phyloP scores from a whole-genome alignment of 2,113 vertebrate genomes.

The Raja brachyura region DNA sequence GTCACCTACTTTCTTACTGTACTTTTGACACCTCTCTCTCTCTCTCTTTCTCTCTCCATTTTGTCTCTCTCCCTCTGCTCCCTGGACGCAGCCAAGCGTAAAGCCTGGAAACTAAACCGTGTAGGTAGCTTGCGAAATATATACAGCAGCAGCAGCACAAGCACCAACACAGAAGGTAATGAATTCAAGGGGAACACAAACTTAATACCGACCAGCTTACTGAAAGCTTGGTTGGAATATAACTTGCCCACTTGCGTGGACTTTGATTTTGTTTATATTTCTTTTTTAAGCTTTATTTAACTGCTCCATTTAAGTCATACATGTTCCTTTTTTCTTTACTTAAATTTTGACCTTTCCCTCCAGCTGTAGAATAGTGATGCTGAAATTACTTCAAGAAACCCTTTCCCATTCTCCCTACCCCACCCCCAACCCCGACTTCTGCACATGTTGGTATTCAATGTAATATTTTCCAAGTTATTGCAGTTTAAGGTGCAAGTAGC shows the following conservation, averaged over 20 bases:
- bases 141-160: conserved; percentile 77
- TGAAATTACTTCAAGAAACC: conserved; percentile 63
- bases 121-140: conserved; percentile 90
- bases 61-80: conserved; percentile 51
- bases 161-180: conserved; percentile 83
- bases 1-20: conserved; percentile 51
- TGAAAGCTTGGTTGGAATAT: conserved; percentile 50
- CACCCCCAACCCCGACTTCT: conserved; percentile 45
- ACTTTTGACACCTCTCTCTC: conserved; percentile 58
- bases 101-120: conserved; percentile 88
- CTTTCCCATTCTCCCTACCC: conserved; percentile 47
- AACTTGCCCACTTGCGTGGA: conserved; percentile 48
- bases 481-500: conserved; percentile 87
- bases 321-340: conserved; percentile 43
- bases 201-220: background rate
- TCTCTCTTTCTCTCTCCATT: conserved; percentile 52
- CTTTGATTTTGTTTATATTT: conserved; percentile 60
- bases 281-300: conserved; percentile 57
- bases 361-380: conserved; percentile 57
- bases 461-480: conserved; percentile 96
- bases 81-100: conserved; percentile 87
- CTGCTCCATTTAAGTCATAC: conserved; percentile 34
- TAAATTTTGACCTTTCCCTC: conserved; percentile 68
- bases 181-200: background rate
- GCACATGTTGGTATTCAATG: conserved; percentile 65